Base-by-base conservation (phyloP, 2,113 vertebrate genomes). In the Hucho hucho region DNA sequence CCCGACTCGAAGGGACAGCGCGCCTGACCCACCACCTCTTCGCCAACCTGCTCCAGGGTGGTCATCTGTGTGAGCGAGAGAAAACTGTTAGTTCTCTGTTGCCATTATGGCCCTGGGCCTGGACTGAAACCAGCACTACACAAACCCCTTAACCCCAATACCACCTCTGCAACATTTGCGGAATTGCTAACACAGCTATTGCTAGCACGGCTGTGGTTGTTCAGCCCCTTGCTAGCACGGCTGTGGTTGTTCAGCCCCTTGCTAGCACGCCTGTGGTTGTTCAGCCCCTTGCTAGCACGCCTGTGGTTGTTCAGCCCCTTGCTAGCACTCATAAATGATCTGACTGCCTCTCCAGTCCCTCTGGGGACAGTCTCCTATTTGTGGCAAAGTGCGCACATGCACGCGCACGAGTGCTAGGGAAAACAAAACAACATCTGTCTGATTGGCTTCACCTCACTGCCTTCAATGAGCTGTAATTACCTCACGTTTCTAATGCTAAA, bases 1-100 rank as follows among this genome's bases (percentile, higher is more conserved):
- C 90, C 92, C 0, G 96, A 93, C 58, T 97, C 96, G 1, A 97
- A 98, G n/a, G 96, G 96, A 80, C 96, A 97, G 0, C 95, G 92
- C 0, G 96, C 96, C 82, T 96, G 95, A 26, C 96, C 96, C 0
- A 93, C 92, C 71, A 96, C 64, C n/a, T 97, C 96, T 37, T 95
- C 94, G 0, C 95, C 96, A 3, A 94, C 93, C 89, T 93, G 95
- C 29, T 92, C 88, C 89, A 96, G 82, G 1, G 85, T 86, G 12
- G 79, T 79, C 87, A 92, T 89, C 93, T 93, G 76, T 56, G 28
- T 68, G 13, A 47, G 53, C 13, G 12, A 32, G 9, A 68, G 14
- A 14, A 65, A 28, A 61, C 58, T 22, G 53, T 14, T 43, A 11
- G 37, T 43, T 11, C 9, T 43, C 16, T 20, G 26, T 43, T 11